Evolutionary conservation across 2,888 invertebrate genomes (phyloP), one percentile per base, ranked within the genome.

Genomic region (Eupithecia exiguata): DNA sequence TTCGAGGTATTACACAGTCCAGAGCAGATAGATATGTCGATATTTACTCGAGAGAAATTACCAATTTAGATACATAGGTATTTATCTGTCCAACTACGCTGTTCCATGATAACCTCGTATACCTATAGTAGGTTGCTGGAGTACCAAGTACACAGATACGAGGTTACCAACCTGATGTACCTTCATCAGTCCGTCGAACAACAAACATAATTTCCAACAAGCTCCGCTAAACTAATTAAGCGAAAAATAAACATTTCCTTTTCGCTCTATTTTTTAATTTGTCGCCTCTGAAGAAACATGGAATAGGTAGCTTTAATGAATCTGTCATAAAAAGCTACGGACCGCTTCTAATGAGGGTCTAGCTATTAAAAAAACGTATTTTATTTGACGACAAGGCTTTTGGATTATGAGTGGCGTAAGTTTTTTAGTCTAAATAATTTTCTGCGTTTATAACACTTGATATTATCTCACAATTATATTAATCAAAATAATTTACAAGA

Each of bases 161-260:
- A 58, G 58, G 58, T 14, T 21, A 25, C 12, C 5, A 21, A 12
- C 53, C 53, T 53, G 4, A 4, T 1, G 21, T 16, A 16, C 16
- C 30, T 35, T 35, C 62, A 62, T 35, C 35, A 62, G 62, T 35
- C 30, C 18, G 62, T 62, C 62, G 62, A 62, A 35, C 36, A 84
- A 88, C 86, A 86, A 87, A 86, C 84, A 84, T 88, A 89, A 91
- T 90, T 90, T 84, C 85, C 83, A 86, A 88, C 86, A 86, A 86
- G 87, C 86, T 85, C 84, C 84, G 78, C 80, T 86, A 87, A 91
- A 87, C 86, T 88, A 88, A 90, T 91, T 89, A 91, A 82, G 83
- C 84, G 82, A 86, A 87, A 86, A 82, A 83, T 82, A 86, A 88
- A 88, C 86, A 86, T 82, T 82, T 82, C 71, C 76, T 72, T 40